Percentiles rank a stretch among this genome's conserved stretches.
These are phyloP conservation scores for Quadroppia sp. DNA, from an alignment of 2,888 invertebrate genomes.

Conservation along the genomic window DNA sequence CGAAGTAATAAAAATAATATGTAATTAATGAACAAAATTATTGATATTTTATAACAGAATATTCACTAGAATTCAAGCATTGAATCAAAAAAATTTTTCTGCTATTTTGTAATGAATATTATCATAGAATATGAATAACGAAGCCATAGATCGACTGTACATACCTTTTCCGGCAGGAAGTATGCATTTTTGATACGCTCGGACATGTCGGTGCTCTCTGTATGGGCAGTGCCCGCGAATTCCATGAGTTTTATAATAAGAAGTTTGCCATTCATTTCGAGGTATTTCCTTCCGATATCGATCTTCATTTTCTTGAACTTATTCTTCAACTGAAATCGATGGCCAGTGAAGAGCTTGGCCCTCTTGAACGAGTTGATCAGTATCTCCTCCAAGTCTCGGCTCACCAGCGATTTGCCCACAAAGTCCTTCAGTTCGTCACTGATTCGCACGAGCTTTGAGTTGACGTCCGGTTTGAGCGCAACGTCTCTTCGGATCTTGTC, in stretches of 20 bases:
- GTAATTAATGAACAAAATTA: too few relatives aligned
- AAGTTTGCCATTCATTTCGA: background rate
- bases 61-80: too few relatives aligned
- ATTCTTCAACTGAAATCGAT: background rate
- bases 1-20: too few relatives aligned
- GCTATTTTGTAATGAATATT: too few relatives aligned
- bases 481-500: background rate
- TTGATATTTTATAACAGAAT: too few relatives aligned
- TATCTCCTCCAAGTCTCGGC: background rate
- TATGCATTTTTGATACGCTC: background rate
- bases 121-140: too few relatives aligned
- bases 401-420: background rate
- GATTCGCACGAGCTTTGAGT: background rate
- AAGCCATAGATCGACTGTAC: too few relatives aligned
- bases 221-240: background rate
- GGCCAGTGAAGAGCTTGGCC: background rate
- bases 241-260: background rate
- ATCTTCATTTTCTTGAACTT: background rate
- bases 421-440: background rate
- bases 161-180: background rate
- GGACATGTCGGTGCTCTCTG: background rate
- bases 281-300: background rate
- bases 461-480: background rate
- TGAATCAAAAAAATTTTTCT: too few relatives aligned
- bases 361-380: background rate